Base-by-base conservation (phyloP, 2,888 invertebrate genomes). In the Caenorhabditis japonica region DNA sequence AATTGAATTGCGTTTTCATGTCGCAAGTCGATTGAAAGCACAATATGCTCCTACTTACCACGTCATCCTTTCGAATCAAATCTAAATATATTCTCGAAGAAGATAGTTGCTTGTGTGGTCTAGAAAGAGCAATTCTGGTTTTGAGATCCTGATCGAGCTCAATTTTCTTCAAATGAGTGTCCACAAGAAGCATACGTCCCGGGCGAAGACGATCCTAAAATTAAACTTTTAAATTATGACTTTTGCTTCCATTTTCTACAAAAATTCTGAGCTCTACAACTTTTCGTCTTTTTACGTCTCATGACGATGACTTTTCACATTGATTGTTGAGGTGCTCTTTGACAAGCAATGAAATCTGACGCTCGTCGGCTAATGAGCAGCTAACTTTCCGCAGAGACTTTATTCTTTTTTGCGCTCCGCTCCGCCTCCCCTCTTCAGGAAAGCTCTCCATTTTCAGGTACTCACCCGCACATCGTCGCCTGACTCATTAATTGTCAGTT, bases 141-240 rank as follows among this genome's bases (percentile, higher is more conserved):
- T 99, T 99, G 58, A 99, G 90, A 85, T 95, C 94, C 59, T 97
- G 93, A 88, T 99, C 97, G 86, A 94, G 93, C 81, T 95, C 95
- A 79, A 99, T 93, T 76, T 91, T 91, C 88, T 94, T 92, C 86
- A 94, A 93, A 71, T 87, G 75, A 0, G 97, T 97, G 89, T 99
- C 99, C 53, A 99, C 97, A 82, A 99, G 90, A 88, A 99, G 90
- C 97, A 99, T 99, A 79, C 97, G 92, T 3, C 99, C 99, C 1
- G 99, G 99, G 89, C 97, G 95, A 85, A 99, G 91, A 75, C 99
- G 94, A 87, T 97, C 95, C 93, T 94, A 90, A 36, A 90, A 90
- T 84, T 10, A 4, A 13, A 51, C 17, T 3, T 2, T 33, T 21
- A 4, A 17, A 84, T 51, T 7, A 23, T 5, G 12, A 36, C 13